Evolutionary conservation across 2,113 vertebrate genomes (phyloP).

Genomic region (Hypocryptadius cinnamomeus): DNA sequence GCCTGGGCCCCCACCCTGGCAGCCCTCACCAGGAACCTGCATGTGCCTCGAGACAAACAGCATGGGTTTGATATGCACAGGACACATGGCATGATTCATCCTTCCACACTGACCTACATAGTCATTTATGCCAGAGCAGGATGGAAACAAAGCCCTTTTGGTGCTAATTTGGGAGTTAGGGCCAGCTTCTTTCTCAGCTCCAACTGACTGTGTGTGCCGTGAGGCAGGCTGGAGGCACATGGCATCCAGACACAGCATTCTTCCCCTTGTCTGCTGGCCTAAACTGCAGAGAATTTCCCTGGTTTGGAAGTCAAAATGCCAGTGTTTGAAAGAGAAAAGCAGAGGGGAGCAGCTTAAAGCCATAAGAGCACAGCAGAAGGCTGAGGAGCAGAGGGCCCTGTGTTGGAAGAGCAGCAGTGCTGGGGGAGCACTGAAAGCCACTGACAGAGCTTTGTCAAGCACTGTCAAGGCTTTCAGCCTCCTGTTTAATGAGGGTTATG

Average conservation of each 20-base stretch:
- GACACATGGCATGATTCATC: not conserved
- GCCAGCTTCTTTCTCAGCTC: not conserved
- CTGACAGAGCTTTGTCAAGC: not conserved
- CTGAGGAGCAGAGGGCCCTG: not conserved
- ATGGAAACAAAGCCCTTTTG: not conserved
- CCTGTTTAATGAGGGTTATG: not conserved
- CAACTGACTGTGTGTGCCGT: accelerated
- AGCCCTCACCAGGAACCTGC: not conserved
- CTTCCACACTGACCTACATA: not conserved
- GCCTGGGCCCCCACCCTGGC: not conserved
- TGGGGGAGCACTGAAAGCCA: not conserved
- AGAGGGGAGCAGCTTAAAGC: not conserved
- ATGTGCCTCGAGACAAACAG: not conserved
- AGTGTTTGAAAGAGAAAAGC: not conserved
- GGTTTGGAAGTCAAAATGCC: not conserved
- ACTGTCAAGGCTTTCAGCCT: not conserved
- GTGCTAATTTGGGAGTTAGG: not conserved
- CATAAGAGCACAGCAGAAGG: not conserved
- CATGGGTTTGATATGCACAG: not conserved
- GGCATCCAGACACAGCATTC: accelerated
- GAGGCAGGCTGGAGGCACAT: accelerated
- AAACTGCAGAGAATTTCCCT: not conserved
- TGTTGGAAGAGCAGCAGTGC: not conserved
- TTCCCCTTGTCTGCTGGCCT: not conserved
- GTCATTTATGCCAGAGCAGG: not conserved